Conservation (phyloP, 2,888 invertebrate species). For the Tortrix viridana region DNA sequence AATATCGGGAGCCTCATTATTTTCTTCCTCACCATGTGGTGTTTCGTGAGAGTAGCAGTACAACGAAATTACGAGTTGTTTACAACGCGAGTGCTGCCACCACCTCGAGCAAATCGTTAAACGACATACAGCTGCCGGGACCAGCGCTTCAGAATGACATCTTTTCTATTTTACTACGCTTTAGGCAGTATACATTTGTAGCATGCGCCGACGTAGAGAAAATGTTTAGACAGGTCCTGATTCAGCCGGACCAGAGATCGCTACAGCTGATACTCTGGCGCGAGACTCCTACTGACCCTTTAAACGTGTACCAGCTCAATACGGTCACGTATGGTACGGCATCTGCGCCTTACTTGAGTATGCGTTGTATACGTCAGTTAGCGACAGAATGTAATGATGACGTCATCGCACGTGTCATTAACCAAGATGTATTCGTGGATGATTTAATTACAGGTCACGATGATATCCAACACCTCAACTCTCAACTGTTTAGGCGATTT, state of each 20-base stretch:
- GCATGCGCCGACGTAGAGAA: too few relatives aligned
- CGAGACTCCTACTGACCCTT: constrained; percentile 1
- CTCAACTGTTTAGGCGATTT: too few relatives aligned
- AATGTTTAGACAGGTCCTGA: neutral
- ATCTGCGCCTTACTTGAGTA: neutral
- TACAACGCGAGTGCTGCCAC: neutral
- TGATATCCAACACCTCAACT: neutral
- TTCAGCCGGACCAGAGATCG: neutral
- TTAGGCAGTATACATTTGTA: constrained; percentile 38
- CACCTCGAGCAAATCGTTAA: constrained; percentile 19
- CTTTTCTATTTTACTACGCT: constrained; percentile 22
- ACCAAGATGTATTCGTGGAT: constrained; percentile 2
- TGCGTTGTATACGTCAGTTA: neutral
- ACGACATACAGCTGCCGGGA: constrained; percentile 1
- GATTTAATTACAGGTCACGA: constrained; percentile 9
- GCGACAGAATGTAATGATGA: constrained; percentile 3
- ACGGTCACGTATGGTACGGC: too few relatives aligned
- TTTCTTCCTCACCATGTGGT: neutral
- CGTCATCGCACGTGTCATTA: constrained; percentile 6
- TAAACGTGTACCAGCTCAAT: neutral
- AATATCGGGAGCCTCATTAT: neutral
- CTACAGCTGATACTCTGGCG: constrained; percentile 9
- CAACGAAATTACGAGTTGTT: constrained; percentile 2
- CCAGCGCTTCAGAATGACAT: neutral
- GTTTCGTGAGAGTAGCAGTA: neutral